phyloP scores from a whole-genome alignment of 1,140 invertebrate genomes.

The Bombyx mandarina region DNA sequence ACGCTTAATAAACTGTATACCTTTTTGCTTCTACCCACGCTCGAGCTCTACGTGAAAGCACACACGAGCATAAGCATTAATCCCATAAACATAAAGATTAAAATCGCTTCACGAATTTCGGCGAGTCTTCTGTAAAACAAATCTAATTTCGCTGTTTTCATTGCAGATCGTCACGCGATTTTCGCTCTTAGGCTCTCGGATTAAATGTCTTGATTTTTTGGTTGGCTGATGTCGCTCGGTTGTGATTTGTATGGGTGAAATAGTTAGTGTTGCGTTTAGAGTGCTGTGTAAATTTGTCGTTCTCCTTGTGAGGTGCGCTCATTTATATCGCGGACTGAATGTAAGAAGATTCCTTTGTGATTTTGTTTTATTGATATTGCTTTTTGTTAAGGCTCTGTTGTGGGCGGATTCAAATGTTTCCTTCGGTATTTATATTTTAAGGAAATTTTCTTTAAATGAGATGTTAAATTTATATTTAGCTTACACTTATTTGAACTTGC shows the following conservation, averaged over 20 bases:
- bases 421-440: not conserved
- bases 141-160: too few relatives aligned
- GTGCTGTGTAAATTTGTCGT: conserved; percentile 62
- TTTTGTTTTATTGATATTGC: conserved; percentile 47
- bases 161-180: too few relatives aligned
- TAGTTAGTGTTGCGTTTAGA: conserved; percentile 54
- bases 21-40: conserved; percentile 24
- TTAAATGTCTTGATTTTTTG: too few relatives aligned
- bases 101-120: not conserved
- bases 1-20: conserved; percentile 40
- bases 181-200: too few relatives aligned
- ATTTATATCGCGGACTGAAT: conserved; percentile 39
- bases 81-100: not conserved
- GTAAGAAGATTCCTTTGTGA: conserved; percentile 39
- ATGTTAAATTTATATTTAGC: too few relatives aligned
- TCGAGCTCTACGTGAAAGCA: conserved; percentile 9
- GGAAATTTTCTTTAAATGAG: too few relatives aligned
- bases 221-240: too few relatives aligned
- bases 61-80: conserved; percentile 18
- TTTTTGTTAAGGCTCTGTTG: conserved; percentile 9
- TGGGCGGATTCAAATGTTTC: not conserved
- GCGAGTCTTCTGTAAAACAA: not conserved
- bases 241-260: conserved; percentile 38
- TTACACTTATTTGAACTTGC: too few relatives aligned
- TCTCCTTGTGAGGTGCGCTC: conserved; percentile 46